Evolutionary conservation across 2,113 vertebrate species (phyloP).

Genomic region (Deroptyus accipitrinus): DNA sequence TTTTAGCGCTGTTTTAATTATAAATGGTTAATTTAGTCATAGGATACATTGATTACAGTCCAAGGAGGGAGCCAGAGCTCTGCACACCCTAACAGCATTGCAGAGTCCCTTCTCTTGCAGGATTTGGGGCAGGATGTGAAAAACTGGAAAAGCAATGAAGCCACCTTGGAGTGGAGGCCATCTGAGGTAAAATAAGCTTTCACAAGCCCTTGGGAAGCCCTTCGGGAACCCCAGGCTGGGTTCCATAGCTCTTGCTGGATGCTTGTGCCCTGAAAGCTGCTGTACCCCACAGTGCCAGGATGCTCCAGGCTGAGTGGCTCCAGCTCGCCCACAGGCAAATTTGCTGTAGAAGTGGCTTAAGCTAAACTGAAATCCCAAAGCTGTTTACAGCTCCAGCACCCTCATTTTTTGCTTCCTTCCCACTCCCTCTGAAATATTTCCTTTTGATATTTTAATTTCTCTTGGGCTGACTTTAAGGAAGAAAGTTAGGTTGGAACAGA

Average conservation of each 20-base stretch:
- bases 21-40: background rate
- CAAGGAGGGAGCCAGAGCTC: background rate
- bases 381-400: conserved; percentile 11
- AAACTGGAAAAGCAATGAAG: background rate
- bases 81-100: accelerated
- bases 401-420: conserved; percentile 1
- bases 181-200: accelerated
- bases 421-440: conserved; percentile 34
- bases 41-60: accelerated
- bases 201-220: accelerated
- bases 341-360: background rate
- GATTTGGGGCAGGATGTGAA: accelerated
- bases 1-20: background rate
- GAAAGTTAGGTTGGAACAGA: conserved; percentile 65
- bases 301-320: background rate
- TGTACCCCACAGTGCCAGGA: accelerated
- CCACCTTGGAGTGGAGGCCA: background rate
- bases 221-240: background rate
- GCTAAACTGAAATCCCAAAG: background rate
- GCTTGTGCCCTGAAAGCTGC: accelerated
- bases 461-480: conserved; percentile 52
- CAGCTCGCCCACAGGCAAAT: background rate
- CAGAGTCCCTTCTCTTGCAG: background rate
- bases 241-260: accelerated
- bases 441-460: conserved; percentile 73